Percentiles rank a stretch among this genome's conserved stretches.
These are phyloP conservation scores for Sphinx pinastri DNA, from an alignment of 2,888 invertebrate genomes.

Conservation along the genomic window DNA sequence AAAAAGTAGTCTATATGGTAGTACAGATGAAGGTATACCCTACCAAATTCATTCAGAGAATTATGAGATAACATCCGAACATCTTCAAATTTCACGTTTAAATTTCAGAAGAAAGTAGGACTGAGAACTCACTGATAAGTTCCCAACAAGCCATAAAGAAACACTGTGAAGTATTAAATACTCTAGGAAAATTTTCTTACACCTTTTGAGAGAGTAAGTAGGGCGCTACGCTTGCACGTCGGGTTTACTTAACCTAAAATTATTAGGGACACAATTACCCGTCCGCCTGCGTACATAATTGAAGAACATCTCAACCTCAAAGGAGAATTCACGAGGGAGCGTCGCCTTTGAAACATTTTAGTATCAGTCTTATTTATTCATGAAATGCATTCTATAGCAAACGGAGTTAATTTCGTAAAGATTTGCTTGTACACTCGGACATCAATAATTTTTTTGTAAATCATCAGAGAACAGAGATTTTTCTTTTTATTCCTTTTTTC, in stretches of 20 bases:
- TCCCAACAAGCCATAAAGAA: background rate
- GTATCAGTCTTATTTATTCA: background rate
- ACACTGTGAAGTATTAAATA: background rate
- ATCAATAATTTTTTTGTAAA: no score
- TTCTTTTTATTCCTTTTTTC: no score
- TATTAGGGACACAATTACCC: constrained; percentile 18
- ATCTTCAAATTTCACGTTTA: no score
- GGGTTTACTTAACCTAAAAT: constrained; percentile 19
- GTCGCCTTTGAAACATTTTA: background rate
- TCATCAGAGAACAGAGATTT: no score
- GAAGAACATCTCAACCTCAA: constrained; percentile 1
- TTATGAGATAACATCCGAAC: no score
- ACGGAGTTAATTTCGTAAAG: background rate
- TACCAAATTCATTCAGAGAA: no score
- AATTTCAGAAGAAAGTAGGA: no score
- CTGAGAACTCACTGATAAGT: no score
- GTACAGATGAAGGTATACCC: no score
- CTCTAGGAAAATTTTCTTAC: background rate
- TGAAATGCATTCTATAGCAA: background rate
- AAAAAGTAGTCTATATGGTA: no score
- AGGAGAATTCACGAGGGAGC: background rate
- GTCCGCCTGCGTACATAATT: constrained; percentile 12
- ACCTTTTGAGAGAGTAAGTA: constrained; percentile 7
- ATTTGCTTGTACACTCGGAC: no score
- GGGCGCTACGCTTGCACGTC: background rate